A percentile compares a stretch with the other conserved stretches of the same genome.
phyloP scores from a whole-genome alignment of 2,113 vertebrate genomes.

The Synodontis membranacea region DNA sequence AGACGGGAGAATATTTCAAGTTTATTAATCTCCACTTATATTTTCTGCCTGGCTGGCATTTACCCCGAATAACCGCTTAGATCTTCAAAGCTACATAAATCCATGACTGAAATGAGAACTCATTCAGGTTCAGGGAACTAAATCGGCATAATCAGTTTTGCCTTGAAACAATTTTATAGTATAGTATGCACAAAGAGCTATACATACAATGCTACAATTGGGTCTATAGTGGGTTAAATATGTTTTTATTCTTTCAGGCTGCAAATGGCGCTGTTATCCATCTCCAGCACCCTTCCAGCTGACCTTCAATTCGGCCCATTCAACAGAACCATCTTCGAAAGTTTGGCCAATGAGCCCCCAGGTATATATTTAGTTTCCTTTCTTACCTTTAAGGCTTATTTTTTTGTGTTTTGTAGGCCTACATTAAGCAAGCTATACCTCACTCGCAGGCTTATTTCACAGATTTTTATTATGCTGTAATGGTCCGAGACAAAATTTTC shows the following conservation, averaged over 20 bases:
- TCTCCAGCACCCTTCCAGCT: slow-evolving; percentile 59
- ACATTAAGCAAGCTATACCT: slow-evolving; percentile 5
- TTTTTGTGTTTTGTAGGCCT: neutral
- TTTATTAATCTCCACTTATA: slow-evolving; percentile 30
- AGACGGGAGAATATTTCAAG: slow-evolving; percentile 7
- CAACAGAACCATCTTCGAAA: slow-evolving; percentile 60
- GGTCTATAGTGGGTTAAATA: slow-evolving; percentile 32
- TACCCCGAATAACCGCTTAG: slow-evolving; percentile 38
- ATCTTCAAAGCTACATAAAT: slow-evolving; percentile 36
- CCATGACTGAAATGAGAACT: slow-evolving; percentile 28
- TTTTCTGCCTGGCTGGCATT: slow-evolving; percentile 45
- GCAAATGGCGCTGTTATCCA: slow-evolving; percentile 57
- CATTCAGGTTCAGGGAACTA: slow-evolving; percentile 39
- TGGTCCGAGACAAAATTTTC: slow-evolving; percentile 11
- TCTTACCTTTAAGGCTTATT: slow-evolving; percentile 11
- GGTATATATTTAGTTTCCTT: slow-evolving; percentile 59
- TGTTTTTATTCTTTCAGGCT: slow-evolving; percentile 57
- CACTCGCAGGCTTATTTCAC: neutral
- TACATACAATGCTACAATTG: slow-evolving; percentile 24
- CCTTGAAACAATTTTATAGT: slow-evolving; percentile 24
- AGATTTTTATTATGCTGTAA: slow-evolving; percentile 9
- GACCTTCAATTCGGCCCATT: slow-evolving; percentile 57
- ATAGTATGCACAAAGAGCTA: neutral
- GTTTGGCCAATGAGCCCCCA: slow-evolving; percentile 62
- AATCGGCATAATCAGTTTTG: slow-evolving; percentile 36